These are phyloP conservation scores for Hyperoodon ampullatus DNA, from an alignment of 2,113 vertebrate genomes.

Conservation along the genomic window DNA sequence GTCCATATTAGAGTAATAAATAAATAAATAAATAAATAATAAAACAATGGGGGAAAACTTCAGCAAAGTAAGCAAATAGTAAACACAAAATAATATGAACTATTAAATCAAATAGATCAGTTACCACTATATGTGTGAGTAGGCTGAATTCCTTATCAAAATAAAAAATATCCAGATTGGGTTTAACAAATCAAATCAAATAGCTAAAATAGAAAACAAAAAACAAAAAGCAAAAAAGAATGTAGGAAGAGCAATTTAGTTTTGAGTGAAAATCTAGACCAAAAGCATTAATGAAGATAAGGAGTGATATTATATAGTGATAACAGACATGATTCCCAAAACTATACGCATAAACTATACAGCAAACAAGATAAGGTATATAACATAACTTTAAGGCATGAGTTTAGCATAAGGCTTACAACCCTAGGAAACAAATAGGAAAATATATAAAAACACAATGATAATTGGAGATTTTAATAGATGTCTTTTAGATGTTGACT, in stretches of 20 bases:
- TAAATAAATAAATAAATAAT: background rate
- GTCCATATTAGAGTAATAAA: background rate
- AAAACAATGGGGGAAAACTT: background rate
- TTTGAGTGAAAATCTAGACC: background rate
- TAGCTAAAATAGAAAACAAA: background rate
- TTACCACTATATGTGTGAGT: background rate
- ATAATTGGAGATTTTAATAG: background rate
- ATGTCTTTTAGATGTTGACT: background rate
- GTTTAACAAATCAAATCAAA: background rate
- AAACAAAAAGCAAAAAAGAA: background rate
- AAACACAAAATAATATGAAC: background rate
- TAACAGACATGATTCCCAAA: background rate
- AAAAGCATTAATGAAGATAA: background rate
- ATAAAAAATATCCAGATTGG: background rate
- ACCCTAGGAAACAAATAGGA: background rate
- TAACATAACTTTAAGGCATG: background rate
- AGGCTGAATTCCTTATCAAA: background rate
- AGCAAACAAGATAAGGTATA: background rate
- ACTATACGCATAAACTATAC: background rate
- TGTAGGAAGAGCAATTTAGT: background rate
- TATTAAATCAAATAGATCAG: background rate
- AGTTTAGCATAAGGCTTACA: background rate
- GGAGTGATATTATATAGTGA: background rate
- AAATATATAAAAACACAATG: background rate
- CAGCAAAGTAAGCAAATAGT: background rate